Evolutionary conservation across 92 coral and sea anemone species (phyloP), one percentile per base, ranked within the genome.

Genomic region (Pocillopora grandis): DNA sequence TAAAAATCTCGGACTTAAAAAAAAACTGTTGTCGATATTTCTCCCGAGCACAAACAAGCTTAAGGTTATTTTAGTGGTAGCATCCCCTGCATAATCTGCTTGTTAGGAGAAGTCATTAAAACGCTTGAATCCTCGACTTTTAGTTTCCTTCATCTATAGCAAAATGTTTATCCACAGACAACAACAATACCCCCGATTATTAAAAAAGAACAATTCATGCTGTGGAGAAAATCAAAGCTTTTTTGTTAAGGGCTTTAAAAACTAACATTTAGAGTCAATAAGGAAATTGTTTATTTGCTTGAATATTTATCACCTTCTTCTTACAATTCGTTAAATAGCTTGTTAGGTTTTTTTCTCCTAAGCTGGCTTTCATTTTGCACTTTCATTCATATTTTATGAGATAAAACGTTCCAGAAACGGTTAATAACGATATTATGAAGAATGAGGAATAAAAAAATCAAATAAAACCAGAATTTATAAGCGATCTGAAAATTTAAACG

Each of bases 251-350:
- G 20, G 71, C 17, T 15, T 2, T n/a, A 20, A 75, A 75, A 37
- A n/a, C 67, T 7, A 64, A 78, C 71, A 78, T 21, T 33, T 36
- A 42, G 31, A 78, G 66, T 31, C 42, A 52, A 68, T 58, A 35
- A 68, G 66, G 84, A 80, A 78, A 80, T 80, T 80, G 76, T 35
- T 67, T 80, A 58, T 80, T 80, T 69, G 76, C 76, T 67, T 80
- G 48, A 33, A 18, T 57, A 14, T 55, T 17, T 20, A 12, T 12
- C 33, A 56, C 49, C 2, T 58, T 70, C 62, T 31, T 80, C 20
- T 14, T 31, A 14, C 49, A 70, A 70, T 70, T 70, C 33, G 75
- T 14, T 70, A 70, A 70, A 37, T 70, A 8, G 12, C 57, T 42
- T 33, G 15, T 70, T 70, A 16, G 8, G 65, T 52, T 66, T 64